Evolutionary conservation across 2,113 vertebrate species (phyloP).

Genomic region (Tragelaphus scriptus): DNA sequence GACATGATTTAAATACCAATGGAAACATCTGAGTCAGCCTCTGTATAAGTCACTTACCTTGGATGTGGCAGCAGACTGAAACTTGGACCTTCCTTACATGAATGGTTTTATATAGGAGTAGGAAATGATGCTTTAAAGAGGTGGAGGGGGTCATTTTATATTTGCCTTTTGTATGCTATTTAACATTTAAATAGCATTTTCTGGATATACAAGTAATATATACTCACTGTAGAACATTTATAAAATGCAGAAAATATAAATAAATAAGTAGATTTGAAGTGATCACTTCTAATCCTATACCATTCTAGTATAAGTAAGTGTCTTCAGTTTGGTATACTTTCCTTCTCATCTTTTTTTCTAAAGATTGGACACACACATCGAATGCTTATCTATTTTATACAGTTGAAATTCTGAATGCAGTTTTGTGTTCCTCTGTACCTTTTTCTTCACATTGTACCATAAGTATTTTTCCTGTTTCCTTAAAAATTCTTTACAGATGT

Average conservation of each 20-base stretch:
- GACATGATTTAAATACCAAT: background rate
- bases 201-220: background rate
- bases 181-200: background rate
- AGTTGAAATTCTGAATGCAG: background rate
- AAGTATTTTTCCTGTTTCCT: background rate
- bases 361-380: background rate
- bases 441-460: background rate
- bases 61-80: background rate
- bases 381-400: background rate
- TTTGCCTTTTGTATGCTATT: too few species aligned
- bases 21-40: rapidly evolving
- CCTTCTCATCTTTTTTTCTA: background rate
- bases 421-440: background rate
- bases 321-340: background rate
- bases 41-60: background rate
- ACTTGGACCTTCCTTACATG: background rate
- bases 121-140: background rate
- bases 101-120: rapidly evolving
- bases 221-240: background rate
- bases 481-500: background rate
- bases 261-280: background rate
- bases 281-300: background rate
- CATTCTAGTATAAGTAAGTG: background rate
- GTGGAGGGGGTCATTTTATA: rapidly evolving
- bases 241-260: background rate